Evolutionary conservation across 1,140 invertebrate genomes (phyloP).

Genomic region (Caenorhabditis remanei): DNA sequence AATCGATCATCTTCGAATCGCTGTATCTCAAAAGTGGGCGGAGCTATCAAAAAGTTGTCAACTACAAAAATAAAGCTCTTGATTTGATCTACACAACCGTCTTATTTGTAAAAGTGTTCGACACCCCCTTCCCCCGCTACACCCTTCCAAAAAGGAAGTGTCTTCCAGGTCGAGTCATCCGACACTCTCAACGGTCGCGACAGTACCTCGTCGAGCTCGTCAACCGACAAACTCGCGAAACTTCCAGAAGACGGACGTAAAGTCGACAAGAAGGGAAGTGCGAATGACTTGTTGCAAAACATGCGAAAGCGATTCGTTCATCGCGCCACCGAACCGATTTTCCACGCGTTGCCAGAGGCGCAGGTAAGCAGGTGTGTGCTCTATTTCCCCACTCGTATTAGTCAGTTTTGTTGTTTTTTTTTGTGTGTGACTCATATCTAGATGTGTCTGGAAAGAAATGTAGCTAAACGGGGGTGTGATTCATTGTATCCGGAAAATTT

Average conservation of each 20-base stretch:
- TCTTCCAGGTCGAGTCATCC: conserved; percentile 32
- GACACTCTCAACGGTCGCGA: conserved; percentile 51
- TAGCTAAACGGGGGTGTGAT: too few species aligned
- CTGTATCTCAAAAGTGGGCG: too few species aligned
- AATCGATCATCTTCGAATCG: too few species aligned
- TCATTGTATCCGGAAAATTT: too few species aligned
- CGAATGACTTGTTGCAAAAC: conserved; percentile 53
- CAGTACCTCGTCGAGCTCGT: conserved; percentile 34
- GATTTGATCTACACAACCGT: background rate
- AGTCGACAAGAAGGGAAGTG: conserved; percentile 54
- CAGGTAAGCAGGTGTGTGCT: conserved; percentile 54
- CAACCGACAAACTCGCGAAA: conserved; percentile 40
- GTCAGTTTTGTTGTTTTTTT: too few species aligned
- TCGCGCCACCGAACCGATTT: conserved; percentile 60
- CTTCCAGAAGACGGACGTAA: conserved; percentile 34
- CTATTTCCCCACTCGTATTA: background rate
- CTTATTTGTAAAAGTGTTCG: too few species aligned
- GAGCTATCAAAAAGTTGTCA: too few species aligned
- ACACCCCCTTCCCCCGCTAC: too few species aligned
- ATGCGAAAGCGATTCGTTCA: conserved; percentile 60
- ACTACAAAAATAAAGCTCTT: background rate
- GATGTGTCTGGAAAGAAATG: too few species aligned
- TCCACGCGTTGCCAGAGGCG: conserved; percentile 56
- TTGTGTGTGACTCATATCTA: too few species aligned
- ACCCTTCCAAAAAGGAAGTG: too few species aligned